Conservation (phyloP, 2,113 vertebrate species). For the Leucoraja erinaceus region DNA sequence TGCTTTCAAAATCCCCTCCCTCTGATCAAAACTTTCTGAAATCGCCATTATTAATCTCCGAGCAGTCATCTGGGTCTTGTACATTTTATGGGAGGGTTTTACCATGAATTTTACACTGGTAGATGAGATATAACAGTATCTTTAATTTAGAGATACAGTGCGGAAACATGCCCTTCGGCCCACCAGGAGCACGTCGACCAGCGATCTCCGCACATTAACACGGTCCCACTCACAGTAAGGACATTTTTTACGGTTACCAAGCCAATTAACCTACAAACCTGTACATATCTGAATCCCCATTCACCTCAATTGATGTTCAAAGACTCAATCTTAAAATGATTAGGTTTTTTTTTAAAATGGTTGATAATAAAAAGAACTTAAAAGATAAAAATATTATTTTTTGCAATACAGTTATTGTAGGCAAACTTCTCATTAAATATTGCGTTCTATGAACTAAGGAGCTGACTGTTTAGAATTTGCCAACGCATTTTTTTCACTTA, state of each 20-base stretch:
- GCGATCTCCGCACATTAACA: no score
- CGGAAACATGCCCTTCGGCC: no score
- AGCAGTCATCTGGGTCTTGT: not conserved
- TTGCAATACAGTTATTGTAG: not conserved
- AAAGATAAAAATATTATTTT: not conserved
- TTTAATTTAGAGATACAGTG: no score
- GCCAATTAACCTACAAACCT: no score
- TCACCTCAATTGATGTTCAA: not conserved
- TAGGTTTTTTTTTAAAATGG: not conserved
- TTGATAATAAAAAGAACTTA: not conserved
- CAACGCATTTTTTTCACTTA: not conserved
- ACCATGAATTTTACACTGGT: not conserved
- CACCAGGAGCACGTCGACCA: no score
- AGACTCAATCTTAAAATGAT: not conserved
- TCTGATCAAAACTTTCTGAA: slow-evolving; percentile 3
- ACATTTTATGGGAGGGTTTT: not conserved
- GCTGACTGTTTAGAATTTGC: not conserved
- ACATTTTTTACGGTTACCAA: no score
- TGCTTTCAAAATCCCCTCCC: not conserved
- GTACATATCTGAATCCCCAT: no score
- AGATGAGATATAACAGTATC: not conserved
- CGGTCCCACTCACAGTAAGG: no score
- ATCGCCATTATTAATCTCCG: not conserved
- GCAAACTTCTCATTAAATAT: not conserved
- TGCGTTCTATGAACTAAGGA: not conserved